These are phyloP conservation scores for Trematomus loennbergii DNA, from an alignment of 2,113 vertebrate genomes.

Conservation along the genomic window DNA sequence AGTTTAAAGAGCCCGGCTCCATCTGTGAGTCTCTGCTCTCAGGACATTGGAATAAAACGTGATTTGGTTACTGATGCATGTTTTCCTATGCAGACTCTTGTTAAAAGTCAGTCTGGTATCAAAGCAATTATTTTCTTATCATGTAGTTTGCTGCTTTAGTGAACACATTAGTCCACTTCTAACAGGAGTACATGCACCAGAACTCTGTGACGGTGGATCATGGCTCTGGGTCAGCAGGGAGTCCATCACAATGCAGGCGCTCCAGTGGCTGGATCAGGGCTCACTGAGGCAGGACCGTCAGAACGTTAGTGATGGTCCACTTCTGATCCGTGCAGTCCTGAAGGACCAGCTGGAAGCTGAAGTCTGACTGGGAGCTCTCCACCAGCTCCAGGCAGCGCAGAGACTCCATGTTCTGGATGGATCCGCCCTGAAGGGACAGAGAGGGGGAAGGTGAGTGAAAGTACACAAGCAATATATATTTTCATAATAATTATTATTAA, in stretches of 20 bases:
- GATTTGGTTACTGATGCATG: conserved; percentile 50
- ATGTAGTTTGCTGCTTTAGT: conserved; percentile 27
- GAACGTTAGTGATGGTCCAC: conserved; percentile 94
- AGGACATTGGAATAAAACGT: conserved; percentile 46
- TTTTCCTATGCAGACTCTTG: conserved; percentile 17
- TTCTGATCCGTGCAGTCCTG: conserved; percentile 92
- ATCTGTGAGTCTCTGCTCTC: conserved; percentile 41
- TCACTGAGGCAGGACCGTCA: conserved; percentile 87
- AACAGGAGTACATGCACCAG: not conserved
- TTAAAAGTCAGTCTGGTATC: conserved; percentile 29
- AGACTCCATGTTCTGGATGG: conserved; percentile 94
- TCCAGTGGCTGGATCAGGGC: conserved; percentile 2
- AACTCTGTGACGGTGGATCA: not conserved
- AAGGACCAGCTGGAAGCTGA: conserved; percentile 89
- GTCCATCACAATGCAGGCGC: not conserved
- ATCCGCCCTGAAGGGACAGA: conserved; percentile 85
- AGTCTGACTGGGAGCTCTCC: conserved; percentile 87
- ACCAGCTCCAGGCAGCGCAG: conserved; percentile 93
- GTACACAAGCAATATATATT: not conserved
- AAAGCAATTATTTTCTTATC: conserved; percentile 9
- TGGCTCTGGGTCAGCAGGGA: not conserved
- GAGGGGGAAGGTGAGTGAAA: not conserved
- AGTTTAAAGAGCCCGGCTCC: conserved; percentile 24
- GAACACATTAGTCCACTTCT: conserved; percentile 11
- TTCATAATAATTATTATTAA: no score